Base-by-base conservation (phyloP, 2,888 invertebrate species). In the Apamea sordens region DNA sequence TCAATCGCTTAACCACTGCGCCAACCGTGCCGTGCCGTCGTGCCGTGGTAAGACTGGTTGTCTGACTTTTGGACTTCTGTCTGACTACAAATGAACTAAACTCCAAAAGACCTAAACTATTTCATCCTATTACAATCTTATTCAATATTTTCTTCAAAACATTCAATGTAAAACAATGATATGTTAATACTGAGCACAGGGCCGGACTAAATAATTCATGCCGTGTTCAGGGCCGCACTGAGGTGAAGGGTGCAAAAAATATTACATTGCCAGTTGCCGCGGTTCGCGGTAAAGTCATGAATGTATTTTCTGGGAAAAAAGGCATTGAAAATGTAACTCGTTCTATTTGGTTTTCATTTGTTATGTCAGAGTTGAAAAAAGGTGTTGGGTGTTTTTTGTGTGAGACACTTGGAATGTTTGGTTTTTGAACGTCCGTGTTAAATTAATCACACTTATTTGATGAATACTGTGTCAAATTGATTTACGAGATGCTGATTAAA, bases 121-220 rank as follows among this genome's bases (percentile, higher is more conserved):
- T 80, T 56, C 56, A 80, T 50, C 65, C 65, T 4, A 50, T 50
- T 50, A 53, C 28, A 56, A 67, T 50, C 68, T 72, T 21, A 47
- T 76, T 41, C 76, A 77, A 79, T 80, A 53, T 79, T 67, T 56
- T 32, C 41, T 44, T 47, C 67, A 69, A 86, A 85, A 86, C 72
- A 89, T 82, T 82, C 74, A 86, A 88, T 89, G 82, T 82, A 84
- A 88, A 89, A 89, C 87, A 89, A 90, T 86, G 84, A 75, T 87
- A 88, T 90, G 90, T 77, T 88, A 88, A 89, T 86, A 82, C 82
- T 21, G 21, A 75, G 36, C 76, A 74, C 84, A 87, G 87, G 87
- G 85, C 74, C 32, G 83, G 69, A 81, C 86, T 91, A 90, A 91
- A 91, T 91, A 91, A 91, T 91, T 91, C 91, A 91, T 91, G 79